Evolutionary conservation across 2,797 vertebrate species (phyloP), one percentile per base, ranked within the genome.

Genomic region (Intellagama lesueurii): DNA sequence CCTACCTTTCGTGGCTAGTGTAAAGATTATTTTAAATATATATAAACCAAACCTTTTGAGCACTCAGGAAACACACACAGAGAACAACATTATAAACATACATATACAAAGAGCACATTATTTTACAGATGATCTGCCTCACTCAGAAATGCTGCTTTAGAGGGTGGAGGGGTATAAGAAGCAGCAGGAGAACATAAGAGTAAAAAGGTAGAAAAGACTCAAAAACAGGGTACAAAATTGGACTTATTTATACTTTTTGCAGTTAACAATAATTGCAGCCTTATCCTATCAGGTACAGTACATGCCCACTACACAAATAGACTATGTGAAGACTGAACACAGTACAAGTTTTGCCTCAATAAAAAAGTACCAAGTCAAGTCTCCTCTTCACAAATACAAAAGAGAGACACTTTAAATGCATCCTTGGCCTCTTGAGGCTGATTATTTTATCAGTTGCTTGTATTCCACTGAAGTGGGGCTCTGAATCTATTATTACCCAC

Each of bases 121-220:
- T 88, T 75, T 78, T 70, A 26, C 75, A 70, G n/a, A 35, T 78
- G 40, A 78, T 84, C 49, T 47, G 52, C 9, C 32, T n/a, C 40
- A 30, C 26, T 14, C n/a, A 79, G 16, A 28, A 83, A 88, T 35
- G 91, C 64, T 89, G 78, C 91, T 93, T 91, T 93, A 94, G 94
- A 47, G 24, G 28, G 12, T 47, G 44, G 40, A 47, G 40, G 44
- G 24, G 40, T 94, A 89, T 94, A 94, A 91, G 89, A 88, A 92
- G 92, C 90, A 88, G 92, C 88, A 88, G 4, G n/a, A 30, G 9
- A 26, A 1, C 26, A 28, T 69, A 69, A 30, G 68, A 30, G 5
- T 69, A 30, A 26, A 14, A 22, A 22, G 17, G 19, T 24, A 19
- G 16, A 64, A 64, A 14, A 69, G 5, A 82, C 49, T 64, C 35